Base-by-base conservation (phyloP, 2,888 invertebrate genomes). In the Agrotis clavis region DNA sequence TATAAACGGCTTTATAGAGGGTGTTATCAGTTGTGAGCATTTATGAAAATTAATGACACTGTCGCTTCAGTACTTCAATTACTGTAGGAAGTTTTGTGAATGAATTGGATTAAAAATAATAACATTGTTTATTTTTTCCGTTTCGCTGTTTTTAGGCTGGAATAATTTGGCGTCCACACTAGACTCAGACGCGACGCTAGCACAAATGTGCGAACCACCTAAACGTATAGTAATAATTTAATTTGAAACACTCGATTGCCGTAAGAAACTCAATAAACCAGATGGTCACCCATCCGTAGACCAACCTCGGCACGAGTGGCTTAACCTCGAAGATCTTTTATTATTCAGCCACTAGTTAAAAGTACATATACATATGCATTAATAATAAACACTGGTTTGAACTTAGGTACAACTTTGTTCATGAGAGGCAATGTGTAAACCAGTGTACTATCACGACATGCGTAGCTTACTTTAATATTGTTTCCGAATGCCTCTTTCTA, bases 401-500 rank as follows among this genome's bases (percentile, higher is more conserved):
- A 35, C 35, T 0, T 30, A 4, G 30, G 30, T 35, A 35, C 35
- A 35, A 35, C 35, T 6, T 35, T 35, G 7, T 35, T 1, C 1
- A 35, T 35, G 35, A 7, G 6, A 35, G 35, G 7, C 7, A 7
- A 35, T 9, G 11, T 41, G 9, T 41, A 9, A 41, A 41, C 41
- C 41, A 2, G 0, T 9, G 9, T 41, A 1, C 2, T 11, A 41
- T 11, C 41, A 41, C 5, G 60, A 67, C 69, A 51, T 16, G 35
- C 11, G 21, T 47, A 72, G n/a, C 13, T 57, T 57, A 56, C 50
- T 67, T 25, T 61, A 41, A 21, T 4, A 6, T 35, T 53, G 47
- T 56, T 62, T 67, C n/a, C 59, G 11, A 48, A 66, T 19, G 30
- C 41, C 13, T 50, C 45, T 47, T 21, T 47, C 16, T 51, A 56